A percentile compares a stretch with the other conserved stretches of the same genome.
Evolutionary conservation across 2,113 vertebrate genomes (phyloP).

Genomic region (Saccopteryx leptura): DNA sequence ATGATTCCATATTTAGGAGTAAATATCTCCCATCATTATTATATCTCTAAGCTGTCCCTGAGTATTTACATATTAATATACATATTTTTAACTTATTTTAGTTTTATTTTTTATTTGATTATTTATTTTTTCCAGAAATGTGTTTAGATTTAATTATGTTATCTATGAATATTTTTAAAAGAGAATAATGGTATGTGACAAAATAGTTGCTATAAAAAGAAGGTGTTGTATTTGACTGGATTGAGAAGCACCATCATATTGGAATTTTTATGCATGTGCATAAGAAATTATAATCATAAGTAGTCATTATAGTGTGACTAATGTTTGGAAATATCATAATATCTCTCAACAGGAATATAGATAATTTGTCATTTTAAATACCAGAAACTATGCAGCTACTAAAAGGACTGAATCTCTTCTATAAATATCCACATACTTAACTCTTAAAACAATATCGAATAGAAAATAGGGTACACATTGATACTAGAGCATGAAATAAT

Average conservation of each 20-base stretch:
- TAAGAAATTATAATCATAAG: not conserved
- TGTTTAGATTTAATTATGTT: not conserved
- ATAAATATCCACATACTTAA: not conserved
- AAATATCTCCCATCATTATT: not conserved
- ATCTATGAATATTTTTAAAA: not conserved
- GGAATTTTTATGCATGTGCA: not conserved
- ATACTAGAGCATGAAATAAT: not conserved
- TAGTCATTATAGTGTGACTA: not conserved
- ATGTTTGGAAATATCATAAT: conserved; percentile 17
- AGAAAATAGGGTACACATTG: not conserved
- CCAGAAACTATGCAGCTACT: not conserved
- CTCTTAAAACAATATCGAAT: not conserved
- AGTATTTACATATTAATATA: not conserved
- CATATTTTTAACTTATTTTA: not conserved
- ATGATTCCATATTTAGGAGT: not conserved
- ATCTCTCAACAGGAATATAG: not conserved
- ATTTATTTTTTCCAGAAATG: not conserved
- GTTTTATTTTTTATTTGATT: not conserved
- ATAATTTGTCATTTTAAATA: not conserved
- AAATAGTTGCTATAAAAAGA: not conserved
- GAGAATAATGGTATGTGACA: not conserved
- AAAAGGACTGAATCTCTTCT: not conserved
- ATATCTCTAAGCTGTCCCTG: not conserved
- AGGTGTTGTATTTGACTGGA: not conserved
- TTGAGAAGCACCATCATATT: not conserved